Percentiles rank a stretch among this genome's conserved stretches.
These are phyloP conservation scores for Elgonia sp. DNA, from an alignment of 2,888 invertebrate genomes.

Conservation along the genomic window DNA sequence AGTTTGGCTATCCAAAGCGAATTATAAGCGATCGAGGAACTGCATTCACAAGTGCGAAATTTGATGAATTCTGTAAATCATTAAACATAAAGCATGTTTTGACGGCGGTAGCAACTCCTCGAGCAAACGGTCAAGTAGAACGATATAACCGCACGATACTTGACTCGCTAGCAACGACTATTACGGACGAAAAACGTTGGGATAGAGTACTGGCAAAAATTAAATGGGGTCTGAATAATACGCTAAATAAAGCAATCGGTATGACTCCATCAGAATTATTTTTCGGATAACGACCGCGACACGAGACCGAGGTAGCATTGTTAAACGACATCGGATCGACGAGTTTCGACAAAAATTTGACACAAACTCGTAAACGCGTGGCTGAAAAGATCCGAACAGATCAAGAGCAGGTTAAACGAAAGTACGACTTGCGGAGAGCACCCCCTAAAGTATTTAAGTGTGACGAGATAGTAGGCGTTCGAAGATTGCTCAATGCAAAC, in stretches of 20 bases:
- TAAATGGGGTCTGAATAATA: slow-evolving; percentile 39
- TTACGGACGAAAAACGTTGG: slow-evolving; percentile 9
- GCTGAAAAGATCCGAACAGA: background rate
- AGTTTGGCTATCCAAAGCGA: background rate
- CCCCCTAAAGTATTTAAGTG: background rate
- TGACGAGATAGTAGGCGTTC: background rate
- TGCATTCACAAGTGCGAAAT: slow-evolving; percentile 5
- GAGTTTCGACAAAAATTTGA: background rate
- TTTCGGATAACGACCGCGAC: slow-evolving; percentile 23
- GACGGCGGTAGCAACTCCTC: slow-evolving; percentile 14
- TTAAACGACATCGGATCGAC: slow-evolving; percentile 1
- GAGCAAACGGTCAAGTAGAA: slow-evolving; percentile 32
- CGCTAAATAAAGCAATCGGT: slow-evolving; percentile 6
- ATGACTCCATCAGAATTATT: slow-evolving; percentile 16
- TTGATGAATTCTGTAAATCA: background rate
- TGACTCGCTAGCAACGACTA: background rate
- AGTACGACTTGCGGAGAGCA: slow-evolving; percentile 1
- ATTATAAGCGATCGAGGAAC: slow-evolving; percentile 10
- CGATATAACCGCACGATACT: background rate
- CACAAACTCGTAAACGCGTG: background rate
- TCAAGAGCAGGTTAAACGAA: background rate
- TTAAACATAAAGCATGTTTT: background rate
- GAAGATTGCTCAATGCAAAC: background rate
- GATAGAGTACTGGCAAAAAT: slow-evolving; percentile 18
- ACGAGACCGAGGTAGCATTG: background rate